Conservation (phyloP, 2,888 invertebrate species). For the Odontocerum albicorne region DNA sequence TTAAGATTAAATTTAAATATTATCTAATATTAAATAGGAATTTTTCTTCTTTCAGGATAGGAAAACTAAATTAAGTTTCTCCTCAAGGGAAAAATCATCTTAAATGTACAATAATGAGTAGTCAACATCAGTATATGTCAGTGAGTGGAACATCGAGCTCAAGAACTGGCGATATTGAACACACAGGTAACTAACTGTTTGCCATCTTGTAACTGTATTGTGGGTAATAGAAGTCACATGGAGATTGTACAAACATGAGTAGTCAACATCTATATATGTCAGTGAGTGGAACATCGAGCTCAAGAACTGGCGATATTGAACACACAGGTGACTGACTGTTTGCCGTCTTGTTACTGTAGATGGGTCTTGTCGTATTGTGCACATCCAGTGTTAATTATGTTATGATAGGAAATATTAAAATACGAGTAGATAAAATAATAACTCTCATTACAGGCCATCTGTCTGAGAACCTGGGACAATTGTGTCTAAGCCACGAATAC, state of each 20-base stretch:
- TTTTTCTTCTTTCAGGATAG: no score
- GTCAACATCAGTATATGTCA: conserved; percentile 59
- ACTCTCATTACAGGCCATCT: conserved; percentile 58
- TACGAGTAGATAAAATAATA: neutral
- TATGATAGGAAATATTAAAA: neutral
- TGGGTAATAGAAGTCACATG: no score
- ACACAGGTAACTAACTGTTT: conserved; percentile 49
- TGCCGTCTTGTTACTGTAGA: no score
- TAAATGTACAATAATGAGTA: conserved; percentile 46
- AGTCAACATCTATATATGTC: conserved; percentile 60
- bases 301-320: conserved; percentile 61
- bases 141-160: conserved; percentile 51
- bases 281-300: conserved; percentile 50
- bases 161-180: conserved; percentile 61
- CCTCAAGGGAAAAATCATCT: no score
- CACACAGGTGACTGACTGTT: conserved; percentile 50
- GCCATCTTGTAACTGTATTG: no score
- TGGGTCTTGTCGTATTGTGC: neutral
- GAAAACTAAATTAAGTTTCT: no score
- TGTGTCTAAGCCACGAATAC: conserved; percentile 86
- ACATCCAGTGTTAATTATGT: neutral
- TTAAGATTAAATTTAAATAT: no score
- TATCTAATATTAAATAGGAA: no score
- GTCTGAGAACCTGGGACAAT: conserved; percentile 82
- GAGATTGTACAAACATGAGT: conserved; percentile 47